Evolutionary conservation across 2,797 vertebrate species (phyloP).

Genomic region (Apodemus agrarius): DNA sequence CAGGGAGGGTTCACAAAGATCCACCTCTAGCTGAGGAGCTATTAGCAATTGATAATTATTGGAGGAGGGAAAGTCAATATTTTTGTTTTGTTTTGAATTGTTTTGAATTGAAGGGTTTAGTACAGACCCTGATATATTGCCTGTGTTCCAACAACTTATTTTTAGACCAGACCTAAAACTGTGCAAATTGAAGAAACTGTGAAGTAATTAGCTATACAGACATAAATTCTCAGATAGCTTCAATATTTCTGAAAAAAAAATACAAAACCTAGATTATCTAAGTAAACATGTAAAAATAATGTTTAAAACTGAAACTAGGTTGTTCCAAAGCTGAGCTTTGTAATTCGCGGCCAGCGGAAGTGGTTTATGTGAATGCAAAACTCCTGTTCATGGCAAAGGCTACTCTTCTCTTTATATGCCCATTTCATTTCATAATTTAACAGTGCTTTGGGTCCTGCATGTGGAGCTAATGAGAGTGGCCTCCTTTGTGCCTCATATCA

Average conservation of each 20-base stretch:
- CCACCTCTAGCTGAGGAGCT: not conserved
- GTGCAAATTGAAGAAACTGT: not conserved
- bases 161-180: conserved; percentile 6
- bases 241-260: not conserved
- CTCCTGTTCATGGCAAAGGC: not conserved
- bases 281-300: not conserved
- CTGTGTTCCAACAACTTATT: not conserved
- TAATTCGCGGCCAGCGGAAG: not conserved
- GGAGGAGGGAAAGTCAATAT: not conserved
- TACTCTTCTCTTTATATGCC: not conserved
- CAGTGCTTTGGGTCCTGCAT: not conserved
- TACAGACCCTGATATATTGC: not conserved
- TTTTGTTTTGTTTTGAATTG: not conserved
- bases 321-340: not conserved
- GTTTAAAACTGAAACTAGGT: not conserved
- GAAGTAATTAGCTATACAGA: not conserved
- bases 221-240: conserved; percentile 43
- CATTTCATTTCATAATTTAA: not conserved
- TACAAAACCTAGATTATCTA: not conserved
- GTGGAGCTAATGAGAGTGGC: not conserved
- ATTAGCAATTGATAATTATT: not conserved
- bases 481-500: not conserved
- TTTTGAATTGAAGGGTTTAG: no score
- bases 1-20: not conserved
- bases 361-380: not conserved